Conservation (phyloP, 2,888 invertebrate species). For the Trachelus stipa region DNA sequence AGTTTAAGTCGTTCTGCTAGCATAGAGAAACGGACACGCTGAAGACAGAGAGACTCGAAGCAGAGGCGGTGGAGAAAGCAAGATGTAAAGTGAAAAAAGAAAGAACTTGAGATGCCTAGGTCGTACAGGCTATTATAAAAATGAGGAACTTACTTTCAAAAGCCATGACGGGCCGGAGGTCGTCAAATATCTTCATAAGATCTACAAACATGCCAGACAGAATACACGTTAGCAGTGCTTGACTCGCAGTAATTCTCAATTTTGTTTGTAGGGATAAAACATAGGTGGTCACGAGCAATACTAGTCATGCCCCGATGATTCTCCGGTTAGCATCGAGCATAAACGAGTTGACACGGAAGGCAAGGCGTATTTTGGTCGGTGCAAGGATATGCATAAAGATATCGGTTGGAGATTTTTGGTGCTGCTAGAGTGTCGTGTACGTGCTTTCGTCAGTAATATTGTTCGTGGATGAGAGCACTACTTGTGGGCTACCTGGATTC, state of each 20-base stretch:
- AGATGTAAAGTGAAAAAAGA: background rate
- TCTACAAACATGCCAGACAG: constrained; percentile 43
- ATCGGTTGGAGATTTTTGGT: constrained; percentile 19
- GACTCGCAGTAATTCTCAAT: constrained; percentile 10
- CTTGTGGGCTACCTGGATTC: constrained; percentile 50
- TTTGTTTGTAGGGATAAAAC: constrained; percentile 7
- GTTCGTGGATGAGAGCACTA: constrained; percentile 23
- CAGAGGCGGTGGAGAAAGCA: background rate
- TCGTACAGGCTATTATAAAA: background rate
- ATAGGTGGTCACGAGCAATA: background rate
- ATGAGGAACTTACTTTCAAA: constrained; percentile 48
- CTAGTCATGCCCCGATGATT: background rate
- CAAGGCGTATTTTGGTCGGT: background rate
- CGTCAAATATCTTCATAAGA: constrained; percentile 53
- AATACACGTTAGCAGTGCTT: constrained; percentile 22
- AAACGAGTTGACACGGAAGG: background rate
- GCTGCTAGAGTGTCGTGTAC: constrained; percentile 21
- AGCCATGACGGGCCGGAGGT: constrained; percentile 43
- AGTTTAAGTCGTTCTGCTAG: background rate
- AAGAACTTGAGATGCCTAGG: background rate
- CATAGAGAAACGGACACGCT: background rate
- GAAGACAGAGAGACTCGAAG: background rate
- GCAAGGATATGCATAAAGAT: constrained; percentile 16
- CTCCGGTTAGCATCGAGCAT: background rate
- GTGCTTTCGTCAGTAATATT: constrained; percentile 16